phyloP scores from a whole-genome alignment of 1,140 invertebrate species.

The Lepeophtheirus salmonis region DNA sequence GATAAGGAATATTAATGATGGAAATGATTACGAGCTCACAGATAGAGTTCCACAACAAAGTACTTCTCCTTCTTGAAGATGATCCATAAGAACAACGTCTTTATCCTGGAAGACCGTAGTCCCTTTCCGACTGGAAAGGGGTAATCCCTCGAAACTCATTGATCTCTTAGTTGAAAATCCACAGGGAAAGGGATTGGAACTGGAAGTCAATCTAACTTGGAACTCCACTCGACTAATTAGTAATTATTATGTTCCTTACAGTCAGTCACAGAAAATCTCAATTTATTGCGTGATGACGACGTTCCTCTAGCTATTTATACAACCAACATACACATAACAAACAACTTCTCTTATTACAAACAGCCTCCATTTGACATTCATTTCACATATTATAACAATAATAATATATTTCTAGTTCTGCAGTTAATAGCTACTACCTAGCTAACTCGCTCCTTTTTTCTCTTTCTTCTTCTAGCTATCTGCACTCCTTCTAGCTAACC shows the following conservation, averaged over 20 bases:
- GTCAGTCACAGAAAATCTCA: too few species aligned
- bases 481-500: too few species aligned
- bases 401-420: too few species aligned
- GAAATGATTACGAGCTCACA: too few species aligned
- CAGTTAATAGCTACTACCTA: too few species aligned
- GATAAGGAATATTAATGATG: too few species aligned
- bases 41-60: not conserved
- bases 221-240: not conserved
- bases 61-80: not conserved
- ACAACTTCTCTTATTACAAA: too few species aligned
- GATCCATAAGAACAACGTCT: not conserved
- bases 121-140: not conserved
- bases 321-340: not conserved
- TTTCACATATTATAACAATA: too few species aligned
- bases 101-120: not conserved
- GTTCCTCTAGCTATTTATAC: conserved; percentile 1
- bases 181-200: not conserved
- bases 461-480: too few species aligned
- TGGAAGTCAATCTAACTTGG: not conserved
- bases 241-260: not conserved
- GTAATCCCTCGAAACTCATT: not conserved
- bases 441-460: too few species aligned
- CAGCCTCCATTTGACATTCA: too few species aligned
- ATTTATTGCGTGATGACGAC: not conserved
- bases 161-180: not conserved